Conservation (phyloP, 1,140 invertebrate species). For the Drosophila kepulauana region DNA sequence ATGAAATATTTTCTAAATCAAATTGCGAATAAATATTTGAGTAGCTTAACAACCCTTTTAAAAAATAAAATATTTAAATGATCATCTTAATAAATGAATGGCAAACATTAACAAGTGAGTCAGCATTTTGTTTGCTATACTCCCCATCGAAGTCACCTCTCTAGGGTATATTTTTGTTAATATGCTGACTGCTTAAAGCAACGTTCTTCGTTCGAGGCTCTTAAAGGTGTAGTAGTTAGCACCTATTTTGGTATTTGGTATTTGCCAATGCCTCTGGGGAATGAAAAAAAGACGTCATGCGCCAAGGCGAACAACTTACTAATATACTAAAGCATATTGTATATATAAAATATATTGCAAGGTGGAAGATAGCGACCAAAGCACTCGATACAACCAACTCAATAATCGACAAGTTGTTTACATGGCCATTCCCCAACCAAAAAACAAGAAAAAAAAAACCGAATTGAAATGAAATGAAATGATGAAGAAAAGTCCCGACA, state of each 20-base stretch:
- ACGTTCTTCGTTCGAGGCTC: background rate
- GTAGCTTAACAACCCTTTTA: no score
- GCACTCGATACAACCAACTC: background rate
- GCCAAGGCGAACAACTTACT: background rate
- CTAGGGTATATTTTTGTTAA: background rate
- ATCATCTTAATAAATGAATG: no score
- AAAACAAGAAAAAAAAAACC: background rate
- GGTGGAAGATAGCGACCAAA: background rate
- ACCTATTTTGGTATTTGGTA: constrained; percentile 4
- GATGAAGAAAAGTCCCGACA: background rate
- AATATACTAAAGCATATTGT: background rate
- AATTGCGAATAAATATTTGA: no score
- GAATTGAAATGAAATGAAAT: background rate
- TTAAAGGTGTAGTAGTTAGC: constrained; percentile 23
- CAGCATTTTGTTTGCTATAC: no score
- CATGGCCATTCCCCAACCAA: constrained; percentile 8
- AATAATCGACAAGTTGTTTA: constrained; percentile 38
- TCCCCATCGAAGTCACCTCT: background rate
- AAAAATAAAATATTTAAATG: no score
- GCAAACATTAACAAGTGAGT: no score
- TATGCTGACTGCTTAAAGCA: background rate
- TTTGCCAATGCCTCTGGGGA: background rate
- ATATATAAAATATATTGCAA: constrained; percentile 8
- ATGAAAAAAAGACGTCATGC: background rate
- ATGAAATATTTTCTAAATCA: no score